These are phyloP conservation scores for Syrista parreyssii DNA, from an alignment of 2,888 invertebrate species.

Conservation along the genomic window DNA sequence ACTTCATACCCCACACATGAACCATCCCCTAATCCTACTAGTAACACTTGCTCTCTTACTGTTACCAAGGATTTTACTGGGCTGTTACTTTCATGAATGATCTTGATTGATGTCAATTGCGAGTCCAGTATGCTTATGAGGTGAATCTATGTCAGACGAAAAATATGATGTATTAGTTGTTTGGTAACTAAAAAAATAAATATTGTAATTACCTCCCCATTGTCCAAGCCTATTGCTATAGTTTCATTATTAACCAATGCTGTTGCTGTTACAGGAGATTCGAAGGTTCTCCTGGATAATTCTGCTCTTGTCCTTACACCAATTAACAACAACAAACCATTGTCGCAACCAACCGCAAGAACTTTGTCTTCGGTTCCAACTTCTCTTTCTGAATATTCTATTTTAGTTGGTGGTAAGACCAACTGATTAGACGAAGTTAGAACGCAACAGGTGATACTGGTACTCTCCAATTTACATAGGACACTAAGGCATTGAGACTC, in stretches of 20 bases:
- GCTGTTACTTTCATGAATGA: slow-evolving; percentile 71
- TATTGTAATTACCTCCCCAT: slow-evolving; percentile 68
- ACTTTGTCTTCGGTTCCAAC: slow-evolving; percentile 74
- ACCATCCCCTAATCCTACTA: slow-evolving; percentile 74
- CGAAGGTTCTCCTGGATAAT: slow-evolving; percentile 63
- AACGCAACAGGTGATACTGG: slow-evolving; percentile 71
- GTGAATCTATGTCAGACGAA: slow-evolving; percentile 52
- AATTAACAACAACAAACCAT: slow-evolving; percentile 69
- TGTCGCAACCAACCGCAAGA: slow-evolving; percentile 73
- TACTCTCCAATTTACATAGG: slow-evolving; percentile 67
- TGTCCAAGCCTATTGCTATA: slow-evolving; percentile 71
- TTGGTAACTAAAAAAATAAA: neutral
- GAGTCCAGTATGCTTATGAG: slow-evolving; percentile 60
- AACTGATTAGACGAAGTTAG: slow-evolving; percentile 63
- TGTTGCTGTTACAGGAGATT: slow-evolving; percentile 72
- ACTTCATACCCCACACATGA: slow-evolving; percentile 70
- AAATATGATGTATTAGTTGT: slow-evolving; percentile 19
- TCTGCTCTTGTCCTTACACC: slow-evolving; percentile 70
- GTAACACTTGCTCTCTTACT: slow-evolving; percentile 68
- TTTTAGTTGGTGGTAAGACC: slow-evolving; percentile 50
- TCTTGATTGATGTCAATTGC: slow-evolving; percentile 59
- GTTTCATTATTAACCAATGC: slow-evolving; percentile 66
- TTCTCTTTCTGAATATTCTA: slow-evolving; percentile 55
- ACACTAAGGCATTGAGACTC: slow-evolving; percentile 70
- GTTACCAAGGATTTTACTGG: slow-evolving; percentile 69